A percentile compares a stretch with the other conserved stretches of the same genome.
These are phyloP conservation scores for Eupithecia insigniata DNA, from an alignment of 2,888 invertebrate species.

Conservation along the genomic window DNA sequence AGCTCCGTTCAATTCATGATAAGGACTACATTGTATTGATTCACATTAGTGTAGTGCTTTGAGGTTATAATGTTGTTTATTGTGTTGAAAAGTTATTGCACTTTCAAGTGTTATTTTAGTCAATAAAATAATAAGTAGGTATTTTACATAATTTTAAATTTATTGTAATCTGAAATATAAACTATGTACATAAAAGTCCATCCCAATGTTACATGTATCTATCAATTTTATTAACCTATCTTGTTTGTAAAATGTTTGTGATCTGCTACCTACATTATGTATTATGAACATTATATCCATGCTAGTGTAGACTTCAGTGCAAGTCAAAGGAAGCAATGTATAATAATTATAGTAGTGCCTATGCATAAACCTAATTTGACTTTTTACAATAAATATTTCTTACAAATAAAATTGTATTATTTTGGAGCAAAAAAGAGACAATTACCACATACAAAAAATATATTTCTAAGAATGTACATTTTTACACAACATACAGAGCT, in stretches of 20 bases:
- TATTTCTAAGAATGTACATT: conserved; percentile 54
- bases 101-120: neutral
- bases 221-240: neutral
- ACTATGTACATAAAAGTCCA: neutral
- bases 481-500: conserved; percentile 55
- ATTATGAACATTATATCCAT: no score
- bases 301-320: neutral
- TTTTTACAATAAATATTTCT: conserved; percentile 33
- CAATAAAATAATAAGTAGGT: neutral
- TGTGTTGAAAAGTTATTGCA: neutral
- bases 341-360: neutral
- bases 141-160: neutral
- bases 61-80: neutral
- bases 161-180: neutral
- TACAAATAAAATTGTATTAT: conserved; percentile 2
- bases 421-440: neutral
- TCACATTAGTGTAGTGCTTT: neutral
- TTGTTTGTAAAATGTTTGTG: no score
- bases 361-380: neutral
- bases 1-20: neutral
- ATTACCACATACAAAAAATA: conserved; percentile 1
- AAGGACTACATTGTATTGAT: conserved; percentile 7
- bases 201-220: neutral
- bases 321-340: neutral
- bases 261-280: no score